These are phyloP conservation scores for Ecdyonurus torrentis DNA, from an alignment of 2,888 invertebrate species.

Conservation along the genomic window DNA sequence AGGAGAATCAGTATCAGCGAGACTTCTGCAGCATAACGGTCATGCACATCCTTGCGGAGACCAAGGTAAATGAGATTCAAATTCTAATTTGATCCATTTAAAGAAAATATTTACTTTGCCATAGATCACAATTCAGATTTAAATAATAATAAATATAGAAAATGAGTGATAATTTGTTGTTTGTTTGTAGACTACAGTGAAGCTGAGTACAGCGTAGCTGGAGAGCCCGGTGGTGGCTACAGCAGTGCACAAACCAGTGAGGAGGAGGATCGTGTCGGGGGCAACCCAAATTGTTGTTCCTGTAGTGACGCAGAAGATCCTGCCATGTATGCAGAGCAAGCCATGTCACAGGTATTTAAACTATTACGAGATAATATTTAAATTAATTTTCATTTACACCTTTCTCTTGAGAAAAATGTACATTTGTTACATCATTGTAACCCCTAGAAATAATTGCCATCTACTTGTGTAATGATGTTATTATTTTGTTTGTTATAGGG, in stretches of 20 bases:
- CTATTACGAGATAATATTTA: not conserved
- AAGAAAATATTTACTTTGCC: too few species aligned
- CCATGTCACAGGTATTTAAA: not conserved
- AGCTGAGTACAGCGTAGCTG: not conserved
- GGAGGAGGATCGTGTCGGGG: not conserved
- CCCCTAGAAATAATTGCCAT: too few species aligned
- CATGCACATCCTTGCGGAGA: not conserved
- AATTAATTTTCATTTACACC: not conserved
- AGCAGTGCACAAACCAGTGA: not conserved
- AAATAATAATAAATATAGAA: too few species aligned
- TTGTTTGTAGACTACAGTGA: not conserved
- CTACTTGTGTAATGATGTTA: not conserved
- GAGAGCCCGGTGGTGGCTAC: not conserved
- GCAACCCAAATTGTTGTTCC: not conserved
- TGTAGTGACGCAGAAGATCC: conserved; percentile 3
- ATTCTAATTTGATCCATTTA: too few species aligned
- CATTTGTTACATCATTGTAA: too few species aligned
- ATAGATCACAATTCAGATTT: too few species aligned
- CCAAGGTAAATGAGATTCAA: not conserved
- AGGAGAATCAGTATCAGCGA: not conserved
- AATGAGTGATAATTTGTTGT: too few species aligned
- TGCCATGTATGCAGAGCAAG: not conserved
- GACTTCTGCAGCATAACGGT: not conserved
- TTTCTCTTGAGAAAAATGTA: too few species aligned
- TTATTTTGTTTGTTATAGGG: not conserved